phyloP scores from a whole-genome alignment of 2,888 invertebrate genomes.

The Euplexia lucipara region DNA sequence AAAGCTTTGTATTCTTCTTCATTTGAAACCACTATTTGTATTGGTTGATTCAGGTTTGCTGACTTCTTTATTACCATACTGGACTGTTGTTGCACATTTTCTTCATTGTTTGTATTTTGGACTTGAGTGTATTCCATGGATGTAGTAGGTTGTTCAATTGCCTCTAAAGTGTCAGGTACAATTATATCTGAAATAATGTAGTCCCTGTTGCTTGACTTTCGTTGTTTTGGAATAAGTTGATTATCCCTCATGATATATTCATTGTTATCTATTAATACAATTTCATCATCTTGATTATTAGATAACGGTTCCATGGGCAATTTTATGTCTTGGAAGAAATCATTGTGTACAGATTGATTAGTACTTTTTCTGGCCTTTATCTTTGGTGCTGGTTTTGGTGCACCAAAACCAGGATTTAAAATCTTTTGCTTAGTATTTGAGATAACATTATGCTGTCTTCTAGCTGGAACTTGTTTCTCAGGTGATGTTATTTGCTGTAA shows the following conservation, averaged over 20 bases:
- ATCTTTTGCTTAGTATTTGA: constrained; percentile 81
- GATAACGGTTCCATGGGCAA: constrained; percentile 53
- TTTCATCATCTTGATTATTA: constrained; percentile 73
- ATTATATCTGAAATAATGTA: constrained; percentile 76
- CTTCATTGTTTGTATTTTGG: constrained; percentile 68
- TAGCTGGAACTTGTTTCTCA: constrained; percentile 89
- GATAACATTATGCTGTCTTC: constrained; percentile 70
- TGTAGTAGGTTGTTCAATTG: constrained; percentile 70
- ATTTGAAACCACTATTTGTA: constrained; percentile 88
- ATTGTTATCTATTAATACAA: constrained; percentile 91
- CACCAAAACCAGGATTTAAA: constrained; percentile 79
- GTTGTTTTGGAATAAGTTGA: constrained; percentile 78
- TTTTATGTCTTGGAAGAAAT: constrained; percentile 72
- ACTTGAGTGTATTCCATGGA: constrained; percentile 76
- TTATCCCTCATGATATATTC: constrained; percentile 90
- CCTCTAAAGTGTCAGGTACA: constrained; percentile 73
- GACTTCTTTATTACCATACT: constrained; percentile 80
- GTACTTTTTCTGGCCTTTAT: constrained; percentile 59
- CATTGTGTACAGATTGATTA: constrained; percentile 63
- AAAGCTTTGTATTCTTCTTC: constrained; percentile 89
- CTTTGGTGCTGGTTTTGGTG: constrained; percentile 65
- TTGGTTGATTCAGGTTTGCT: constrained; percentile 79
- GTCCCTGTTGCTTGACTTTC: constrained; percentile 67
- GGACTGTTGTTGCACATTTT: constrained; percentile 68
- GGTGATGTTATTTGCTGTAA: constrained; percentile 80